Conservation (phyloP, 37 sponge, comb jelly and placozoan species). For the Petrosia ficiformis region DNA sequence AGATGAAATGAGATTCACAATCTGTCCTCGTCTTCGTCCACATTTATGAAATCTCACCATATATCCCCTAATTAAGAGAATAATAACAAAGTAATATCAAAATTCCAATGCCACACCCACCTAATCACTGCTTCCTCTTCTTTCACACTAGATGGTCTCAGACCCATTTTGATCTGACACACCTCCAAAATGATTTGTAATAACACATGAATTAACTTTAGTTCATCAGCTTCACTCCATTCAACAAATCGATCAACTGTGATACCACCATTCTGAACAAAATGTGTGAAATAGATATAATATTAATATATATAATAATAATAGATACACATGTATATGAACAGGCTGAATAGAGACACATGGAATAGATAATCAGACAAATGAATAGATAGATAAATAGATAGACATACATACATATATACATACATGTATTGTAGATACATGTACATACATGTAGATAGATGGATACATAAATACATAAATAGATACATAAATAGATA, state of each 20-base stretch:
- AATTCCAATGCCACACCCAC: too few species aligned
- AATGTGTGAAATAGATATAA: background rate
- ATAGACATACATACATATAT: too few species aligned
- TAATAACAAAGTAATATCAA: too few species aligned
- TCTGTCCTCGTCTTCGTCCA: constrained; percentile 35
- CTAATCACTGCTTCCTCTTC: constrained; percentile 62
- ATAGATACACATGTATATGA: too few species aligned
- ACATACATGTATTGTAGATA: too few species aligned
- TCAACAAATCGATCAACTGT: constrained; percentile 28
- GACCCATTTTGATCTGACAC: constrained; percentile 69
- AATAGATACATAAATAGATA: too few species aligned
- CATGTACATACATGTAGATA: too few species aligned
- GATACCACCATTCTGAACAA: constrained; percentile 33
- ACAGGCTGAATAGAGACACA: too few species aligned
- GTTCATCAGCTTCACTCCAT: constrained; percentile 27
- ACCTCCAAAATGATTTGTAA: constrained; percentile 42
- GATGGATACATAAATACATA: too few species aligned
- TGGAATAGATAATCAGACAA: too few species aligned
- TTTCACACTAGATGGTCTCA: constrained; percentile 30
- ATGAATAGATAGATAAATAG: too few species aligned
- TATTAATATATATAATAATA: too few species aligned
- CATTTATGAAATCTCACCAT: constrained; percentile 43
- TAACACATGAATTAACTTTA: constrained; percentile 11
- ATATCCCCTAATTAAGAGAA: constrained; percentile 50
- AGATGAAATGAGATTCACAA: constrained; percentile 60